Conservation (phyloP, 2,113 vertebrate species). For the Regulus satrapa region DNA sequence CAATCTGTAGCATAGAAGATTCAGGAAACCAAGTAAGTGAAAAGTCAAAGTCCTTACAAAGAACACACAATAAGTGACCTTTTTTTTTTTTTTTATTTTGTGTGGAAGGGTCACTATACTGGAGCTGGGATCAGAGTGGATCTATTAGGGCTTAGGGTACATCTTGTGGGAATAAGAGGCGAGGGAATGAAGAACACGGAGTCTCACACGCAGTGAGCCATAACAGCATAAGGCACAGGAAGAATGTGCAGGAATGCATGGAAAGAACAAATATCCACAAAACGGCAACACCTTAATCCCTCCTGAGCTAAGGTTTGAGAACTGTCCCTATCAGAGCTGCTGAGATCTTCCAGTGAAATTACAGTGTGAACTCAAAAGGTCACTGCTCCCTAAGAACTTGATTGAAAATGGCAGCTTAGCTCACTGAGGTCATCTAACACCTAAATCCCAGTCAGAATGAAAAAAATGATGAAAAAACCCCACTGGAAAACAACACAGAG, state of each 20-base stretch:
- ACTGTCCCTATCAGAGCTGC: neutral
- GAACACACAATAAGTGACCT: neutral
- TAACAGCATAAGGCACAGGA: neutral
- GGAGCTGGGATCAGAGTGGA: neutral
- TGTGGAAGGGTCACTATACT: neutral
- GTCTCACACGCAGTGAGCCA: neutral
- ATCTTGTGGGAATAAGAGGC: neutral
- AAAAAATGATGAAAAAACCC: neutral
- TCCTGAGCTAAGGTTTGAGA: neutral
- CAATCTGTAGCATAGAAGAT: neutral
- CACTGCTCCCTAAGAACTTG: neutral
- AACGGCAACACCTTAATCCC: neutral
- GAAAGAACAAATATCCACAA: neutral
- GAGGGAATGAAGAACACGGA: neutral
- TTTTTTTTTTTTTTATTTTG: neutral
- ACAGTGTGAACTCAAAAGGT: neutral
- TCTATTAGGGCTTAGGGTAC: neutral
- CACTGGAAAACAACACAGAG: neutral
- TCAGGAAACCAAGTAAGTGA: neutral
- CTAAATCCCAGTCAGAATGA: neutral
- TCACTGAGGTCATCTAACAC: neutral
- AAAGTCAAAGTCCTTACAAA: neutral
- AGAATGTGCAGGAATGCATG: neutral
- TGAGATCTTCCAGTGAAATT: neutral
- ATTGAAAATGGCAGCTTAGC: neutral